A percentile compares a stretch with the other conserved stretches of the same genome.
Conservation (phyloP, 1,140 invertebrate species). For the Ceratosolen fusciceps region DNA sequence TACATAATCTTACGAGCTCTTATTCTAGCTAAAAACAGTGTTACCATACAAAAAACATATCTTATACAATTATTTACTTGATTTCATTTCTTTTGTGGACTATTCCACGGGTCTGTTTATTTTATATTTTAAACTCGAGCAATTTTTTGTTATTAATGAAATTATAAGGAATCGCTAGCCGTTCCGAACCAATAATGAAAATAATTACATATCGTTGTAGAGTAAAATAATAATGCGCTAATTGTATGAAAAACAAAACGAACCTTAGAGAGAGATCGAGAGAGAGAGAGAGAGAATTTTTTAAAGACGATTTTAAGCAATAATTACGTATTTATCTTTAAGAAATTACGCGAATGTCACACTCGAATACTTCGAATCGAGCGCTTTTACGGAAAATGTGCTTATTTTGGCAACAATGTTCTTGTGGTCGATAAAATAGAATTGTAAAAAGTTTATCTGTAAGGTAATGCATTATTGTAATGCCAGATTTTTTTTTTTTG, state of each 20-base stretch:
- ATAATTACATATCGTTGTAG: no score
- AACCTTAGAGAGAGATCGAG: no score
- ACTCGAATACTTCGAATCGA: not conserved
- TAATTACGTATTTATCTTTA: not conserved
- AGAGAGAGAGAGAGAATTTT: not conserved
- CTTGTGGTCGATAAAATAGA: conserved; percentile 12
- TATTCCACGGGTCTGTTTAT: no score
- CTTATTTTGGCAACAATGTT: conserved; percentile 23
- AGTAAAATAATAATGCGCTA: no score
- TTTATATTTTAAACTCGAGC: not conserved
- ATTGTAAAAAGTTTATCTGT: not conserved
- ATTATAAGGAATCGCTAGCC: no score
- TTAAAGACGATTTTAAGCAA: no score
- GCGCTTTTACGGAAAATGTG: not conserved
- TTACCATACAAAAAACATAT: conserved; percentile 16
- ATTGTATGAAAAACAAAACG: no score
- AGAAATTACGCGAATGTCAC: not conserved
- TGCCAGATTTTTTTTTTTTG: no score
- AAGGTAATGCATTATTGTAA: conserved; percentile 24
- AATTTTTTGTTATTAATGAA: not conserved
- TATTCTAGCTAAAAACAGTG: conserved; percentile 19
- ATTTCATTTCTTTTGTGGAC: no score
- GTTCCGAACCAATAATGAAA: no score
- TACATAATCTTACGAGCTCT: conserved; percentile 26
- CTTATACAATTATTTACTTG: not conserved